A percentile compares a stretch with the other conserved stretches of the same genome.
phyloP scores from a whole-genome alignment of 2,888 invertebrate species.

The Ophioninae sp. region DNA sequence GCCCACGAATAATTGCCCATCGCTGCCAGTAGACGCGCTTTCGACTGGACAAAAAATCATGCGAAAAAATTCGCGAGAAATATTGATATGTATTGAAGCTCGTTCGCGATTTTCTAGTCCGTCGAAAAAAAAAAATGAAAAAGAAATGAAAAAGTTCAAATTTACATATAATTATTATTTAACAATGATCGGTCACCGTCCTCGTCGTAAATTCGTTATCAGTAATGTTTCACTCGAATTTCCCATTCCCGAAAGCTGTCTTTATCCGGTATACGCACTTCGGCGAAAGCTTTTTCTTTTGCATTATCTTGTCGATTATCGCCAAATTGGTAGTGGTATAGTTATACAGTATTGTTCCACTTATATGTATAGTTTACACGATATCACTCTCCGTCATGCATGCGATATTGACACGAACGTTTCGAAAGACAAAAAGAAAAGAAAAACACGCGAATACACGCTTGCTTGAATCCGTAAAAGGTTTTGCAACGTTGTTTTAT shows the following conservation, averaged over 20 bases:
- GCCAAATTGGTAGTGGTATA: slow-evolving; percentile 47
- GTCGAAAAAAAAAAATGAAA: neutral
- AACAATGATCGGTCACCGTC: neutral
- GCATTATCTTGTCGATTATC: slow-evolving; percentile 43
- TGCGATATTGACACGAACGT: slow-evolving; percentile 48
- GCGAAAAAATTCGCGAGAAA: neutral
- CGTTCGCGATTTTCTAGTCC: neutral
- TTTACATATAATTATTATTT: neutral
- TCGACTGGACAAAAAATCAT: neutral
- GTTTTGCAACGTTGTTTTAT: slow-evolving; percentile 19
- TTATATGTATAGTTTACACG: slow-evolving; percentile 24
- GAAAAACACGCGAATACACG: slow-evolving; percentile 43
- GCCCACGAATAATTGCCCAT: neutral
- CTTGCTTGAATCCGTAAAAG: slow-evolving; percentile 55
- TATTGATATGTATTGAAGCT: neutral
- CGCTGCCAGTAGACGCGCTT: neutral
- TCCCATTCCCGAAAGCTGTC: slow-evolving; percentile 8
- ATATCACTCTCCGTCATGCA: slow-evolving; percentile 54
- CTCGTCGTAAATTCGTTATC: neutral
- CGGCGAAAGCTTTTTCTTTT: slow-evolving; percentile 47
- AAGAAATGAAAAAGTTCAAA: neutral
- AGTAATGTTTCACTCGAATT: neutral
- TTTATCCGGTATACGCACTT: slow-evolving; percentile 45
- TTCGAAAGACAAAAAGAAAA: slow-evolving; percentile 15
- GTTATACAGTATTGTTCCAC: slow-evolving; percentile 22